Evolutionary conservation across 2,888 invertebrate genomes (phyloP).

Genomic region (Chorisops tibialis): DNA sequence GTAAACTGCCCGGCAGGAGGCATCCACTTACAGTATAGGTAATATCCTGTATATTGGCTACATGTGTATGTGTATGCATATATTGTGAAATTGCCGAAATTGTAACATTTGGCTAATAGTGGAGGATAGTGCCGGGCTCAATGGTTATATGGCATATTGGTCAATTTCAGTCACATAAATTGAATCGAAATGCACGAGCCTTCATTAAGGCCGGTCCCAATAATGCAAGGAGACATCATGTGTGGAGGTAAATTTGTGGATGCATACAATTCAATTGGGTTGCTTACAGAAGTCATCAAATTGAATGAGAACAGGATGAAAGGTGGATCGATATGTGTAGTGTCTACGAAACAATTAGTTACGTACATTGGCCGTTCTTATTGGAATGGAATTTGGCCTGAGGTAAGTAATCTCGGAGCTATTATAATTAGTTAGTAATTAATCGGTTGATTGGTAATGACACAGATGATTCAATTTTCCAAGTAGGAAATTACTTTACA

Average conservation of each 20-base stretch:
- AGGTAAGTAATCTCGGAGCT: no score
- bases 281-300: neutral
- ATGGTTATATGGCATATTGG: neutral
- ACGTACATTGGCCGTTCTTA: no score
- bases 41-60: conserved; percentile 25
- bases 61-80: no score
- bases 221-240: conserved; percentile 11
- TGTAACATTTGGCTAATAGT: conserved; percentile 19
- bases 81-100: conserved; percentile 20
- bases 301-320: neutral
- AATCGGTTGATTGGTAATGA: no score
- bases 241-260: neutral
- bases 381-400: no score
- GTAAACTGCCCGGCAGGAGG: neutral
- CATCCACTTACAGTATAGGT: conserved; percentile 4
- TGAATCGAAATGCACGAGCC: conserved; percentile 19
- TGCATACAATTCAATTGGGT: conserved; percentile 22
- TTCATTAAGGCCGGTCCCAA: conserved; percentile 9
- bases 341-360: no score
- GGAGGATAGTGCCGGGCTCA: neutral
- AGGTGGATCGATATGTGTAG: neutral
- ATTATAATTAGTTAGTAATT: no score
- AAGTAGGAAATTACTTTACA: no score
- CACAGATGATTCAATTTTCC: no score
- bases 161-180: conserved; percentile 24